Base-by-base conservation (phyloP, 1,140 invertebrate species). In the Cotesia glomerata region DNA sequence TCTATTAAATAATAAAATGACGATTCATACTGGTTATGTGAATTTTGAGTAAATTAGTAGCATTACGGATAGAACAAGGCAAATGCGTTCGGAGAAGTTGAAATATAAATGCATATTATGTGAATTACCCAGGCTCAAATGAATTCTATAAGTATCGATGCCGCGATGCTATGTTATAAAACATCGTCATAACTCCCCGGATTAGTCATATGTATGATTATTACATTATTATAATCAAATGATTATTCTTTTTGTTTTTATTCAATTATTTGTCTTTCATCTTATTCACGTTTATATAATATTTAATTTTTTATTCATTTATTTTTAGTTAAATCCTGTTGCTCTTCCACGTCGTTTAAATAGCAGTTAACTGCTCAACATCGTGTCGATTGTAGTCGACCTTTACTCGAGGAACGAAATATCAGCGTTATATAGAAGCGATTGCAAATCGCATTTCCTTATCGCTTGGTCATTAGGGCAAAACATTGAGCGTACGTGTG, bases 401-500 rank as follows among this genome's bases (percentile, higher is more conserved):
- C 65, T 67, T 67, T 67, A 67, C 62, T 67, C 65, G 49, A 67
- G 65, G 39, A 18, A 67, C 39, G 14, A 34, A 52, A 67, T 67
- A 67, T 67, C 65, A 54, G 26, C 13, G 49, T 52, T n/a, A 45
- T 45, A 45, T 45, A 26, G 14, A 16, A 39, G 59, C 59, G 35
- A 62, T 39, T 52, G 49, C 34, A 52, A 34, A 67, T 67, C 65
- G 65, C 32, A 54, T 67, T 67, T 67, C 18, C 49, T 67, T 67
- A 67, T 67, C 65, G 65, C 65, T 54, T 64, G 65, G 65, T 67
- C 65, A 67, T 67, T 52, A 67, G 65, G 65, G 65, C 65, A 67
- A 26, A 54, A 18, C 51, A 52, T 36, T 54, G 9, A 64, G 34
- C 13, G 34, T 9, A 49, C 39, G 39, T 49, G 36, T 49, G 36